Evolutionary conservation across 2,797 vertebrate species (phyloP).

Genomic region (Acanthiza pusilla): DNA sequence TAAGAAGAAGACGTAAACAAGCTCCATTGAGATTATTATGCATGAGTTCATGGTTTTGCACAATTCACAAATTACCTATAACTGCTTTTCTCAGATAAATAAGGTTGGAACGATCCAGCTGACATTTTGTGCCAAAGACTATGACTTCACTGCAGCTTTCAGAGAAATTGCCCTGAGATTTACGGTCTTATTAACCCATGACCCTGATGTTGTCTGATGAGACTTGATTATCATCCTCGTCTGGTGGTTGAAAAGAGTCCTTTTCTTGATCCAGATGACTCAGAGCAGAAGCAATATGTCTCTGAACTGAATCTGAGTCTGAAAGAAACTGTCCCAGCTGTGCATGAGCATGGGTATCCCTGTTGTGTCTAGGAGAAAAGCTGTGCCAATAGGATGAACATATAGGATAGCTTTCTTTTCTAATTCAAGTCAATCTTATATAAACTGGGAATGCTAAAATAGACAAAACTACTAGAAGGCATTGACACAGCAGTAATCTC

Average conservation of each 20-base stretch:
- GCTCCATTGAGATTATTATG: slow-evolving; percentile 31
- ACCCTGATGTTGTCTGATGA: background rate
- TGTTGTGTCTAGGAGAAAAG: background rate
- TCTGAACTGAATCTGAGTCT: background rate
- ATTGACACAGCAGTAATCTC: background rate
- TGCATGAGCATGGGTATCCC: no score
- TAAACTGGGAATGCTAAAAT: background rate
- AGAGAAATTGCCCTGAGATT: slow-evolving; percentile 19
- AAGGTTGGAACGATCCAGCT: background rate
- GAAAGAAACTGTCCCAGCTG: background rate
- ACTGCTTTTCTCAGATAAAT: background rate
- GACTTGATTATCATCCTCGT: background rate
- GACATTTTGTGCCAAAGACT: slow-evolving; percentile 12
- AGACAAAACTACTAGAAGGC: background rate
- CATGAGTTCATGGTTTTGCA: slow-evolving; percentile 20
- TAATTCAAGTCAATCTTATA: background rate
- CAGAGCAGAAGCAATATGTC: background rate
- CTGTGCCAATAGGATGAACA: background rate
- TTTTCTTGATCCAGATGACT: background rate
- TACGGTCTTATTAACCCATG: background rate
- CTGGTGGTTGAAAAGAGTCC: background rate
- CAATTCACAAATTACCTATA: slow-evolving; percentile 27
- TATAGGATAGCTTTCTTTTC: background rate
- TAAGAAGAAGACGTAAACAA: slow-evolving; percentile 16
- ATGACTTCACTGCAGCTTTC: slow-evolving; percentile 7